Percentiles rank a stretch among this genome's conserved stretches.
These are phyloP conservation scores for Oscheius onirici DNA, from an alignment of 2,888 invertebrate species.

Conservation along the genomic window DNA sequence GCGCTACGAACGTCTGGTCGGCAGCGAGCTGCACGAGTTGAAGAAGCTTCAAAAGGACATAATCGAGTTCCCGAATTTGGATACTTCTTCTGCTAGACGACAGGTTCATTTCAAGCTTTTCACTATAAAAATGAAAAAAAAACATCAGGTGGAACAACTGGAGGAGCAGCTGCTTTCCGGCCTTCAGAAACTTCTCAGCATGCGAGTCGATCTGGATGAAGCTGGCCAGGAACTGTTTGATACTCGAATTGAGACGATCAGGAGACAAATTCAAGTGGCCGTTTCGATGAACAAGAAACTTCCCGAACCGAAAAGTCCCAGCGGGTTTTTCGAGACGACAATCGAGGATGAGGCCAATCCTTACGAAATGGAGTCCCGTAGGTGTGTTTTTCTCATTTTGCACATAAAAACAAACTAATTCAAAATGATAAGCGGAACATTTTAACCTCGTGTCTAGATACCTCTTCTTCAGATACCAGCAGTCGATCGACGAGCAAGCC, in stretches of 20 bases:
- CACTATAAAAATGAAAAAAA: not conserved
- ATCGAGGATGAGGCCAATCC: constrained; percentile 44
- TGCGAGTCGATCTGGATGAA: constrained; percentile 42
- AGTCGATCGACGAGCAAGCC: not conserved
- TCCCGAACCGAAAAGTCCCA: constrained; percentile 4
- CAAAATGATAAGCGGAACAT: not conserved
- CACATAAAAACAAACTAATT: not conserved
- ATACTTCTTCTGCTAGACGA: constrained; percentile 35
- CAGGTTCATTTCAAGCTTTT: constrained; percentile 37
- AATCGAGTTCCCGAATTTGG: constrained; percentile 34
- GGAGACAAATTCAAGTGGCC: constrained; percentile 54
- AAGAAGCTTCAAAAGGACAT: constrained; percentile 40
- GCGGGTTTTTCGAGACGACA: constrained; percentile 20
- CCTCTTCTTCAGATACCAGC: constrained; percentile 10
- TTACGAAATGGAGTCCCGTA: constrained; percentile 44
- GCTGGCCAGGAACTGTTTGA: constrained; percentile 53
- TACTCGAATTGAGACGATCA: constrained; percentile 54
- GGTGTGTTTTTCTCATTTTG: constrained; percentile 4
- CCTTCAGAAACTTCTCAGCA: constrained; percentile 49
- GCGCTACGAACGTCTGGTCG: constrained; percentile 45
- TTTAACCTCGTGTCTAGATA: not conserved
- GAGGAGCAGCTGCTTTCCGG: constrained; percentile 59
- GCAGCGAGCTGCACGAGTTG: constrained; percentile 39
- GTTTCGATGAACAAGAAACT: constrained; percentile 42
- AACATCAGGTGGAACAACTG: constrained; percentile 42